phyloP scores from a whole-genome alignment of 2,113 vertebrate species.

The Takifugu flavidus region DNA sequence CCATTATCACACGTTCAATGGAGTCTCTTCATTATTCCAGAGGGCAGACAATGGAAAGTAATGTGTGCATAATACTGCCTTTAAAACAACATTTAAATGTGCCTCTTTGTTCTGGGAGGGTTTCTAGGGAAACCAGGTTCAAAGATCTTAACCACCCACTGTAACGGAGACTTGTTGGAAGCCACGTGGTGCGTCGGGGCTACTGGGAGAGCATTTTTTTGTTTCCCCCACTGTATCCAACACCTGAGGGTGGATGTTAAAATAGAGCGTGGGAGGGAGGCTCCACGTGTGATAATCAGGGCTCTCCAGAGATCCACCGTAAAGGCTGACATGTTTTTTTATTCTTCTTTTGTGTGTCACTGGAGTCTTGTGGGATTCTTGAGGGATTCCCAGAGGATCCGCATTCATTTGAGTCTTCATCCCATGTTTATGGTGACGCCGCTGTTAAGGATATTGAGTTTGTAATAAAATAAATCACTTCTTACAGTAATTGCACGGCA shows the following conservation, averaged over 20 bases:
- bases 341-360: not conserved
- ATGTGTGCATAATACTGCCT: slow-evolving; percentile 10
- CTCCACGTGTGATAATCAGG: slow-evolving; percentile 51
- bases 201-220: slow-evolving; percentile 11
- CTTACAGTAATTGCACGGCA: no score
- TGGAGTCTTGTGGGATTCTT: not conserved
- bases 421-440: no score
- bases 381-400: not conserved
- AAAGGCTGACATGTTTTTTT: not conserved
- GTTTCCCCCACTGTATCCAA: slow-evolving; percentile 23
- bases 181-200: slow-evolving; percentile 27
- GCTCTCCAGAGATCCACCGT: slow-evolving; percentile 21
- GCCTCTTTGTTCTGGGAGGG: slow-evolving; percentile 19
- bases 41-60: not conserved
- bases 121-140: slow-evolving; percentile 34
- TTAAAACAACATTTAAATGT: slow-evolving; percentile 3
- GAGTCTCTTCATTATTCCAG: slow-evolving; percentile 27
- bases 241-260: slow-evolving; percentile 49
- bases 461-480: no score
- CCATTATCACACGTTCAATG: slow-evolving; percentile 22
- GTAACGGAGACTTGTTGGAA: slow-evolving; percentile 25
- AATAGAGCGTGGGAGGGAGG: slow-evolving; percentile 52
- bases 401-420: no score
- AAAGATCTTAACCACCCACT: slow-evolving; percentile 17
- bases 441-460: no score